Base-by-base conservation (phyloP, 2,888 invertebrate species). In the Oasisia sp. region DNA sequence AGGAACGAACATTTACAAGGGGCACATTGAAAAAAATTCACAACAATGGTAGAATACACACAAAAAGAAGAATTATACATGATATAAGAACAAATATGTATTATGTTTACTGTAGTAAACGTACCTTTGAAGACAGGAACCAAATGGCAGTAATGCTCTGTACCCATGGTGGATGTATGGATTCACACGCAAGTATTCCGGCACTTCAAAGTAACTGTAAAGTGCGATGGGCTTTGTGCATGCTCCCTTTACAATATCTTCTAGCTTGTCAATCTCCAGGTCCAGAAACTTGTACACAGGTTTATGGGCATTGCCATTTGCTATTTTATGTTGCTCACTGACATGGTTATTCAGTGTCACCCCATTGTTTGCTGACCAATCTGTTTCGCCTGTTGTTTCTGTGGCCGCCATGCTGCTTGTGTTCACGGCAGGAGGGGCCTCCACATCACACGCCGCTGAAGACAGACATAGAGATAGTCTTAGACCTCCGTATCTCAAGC, bases 161-260 rank as follows among this genome's bases (percentile, higher is more conserved):
- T 99, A 99, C 19, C 99, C 99, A 94, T 97, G 97, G 93, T 97
- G 97, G 94, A 99, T 98, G 95, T 97, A 99, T 5, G 98, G 98
- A 96, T 99, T 99, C 95, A 98, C 98, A 96, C 98, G 98, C 92
- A 99, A 97, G 96, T 98, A 98, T 92, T 97, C 97, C 7, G 99
- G 98, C 91, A 98, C 98, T 95, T 98, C 97, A 92, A 97, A 93
- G 93, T 95, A 96, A 89, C 94, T 95, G 92, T 94, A 95, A 89
- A 96, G 93, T 27, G 94, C 94, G 91, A 96, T 95, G 74, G 95
- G 90, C 27, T 91, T 74, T 27, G 9, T 94, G 95, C 38, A 94
- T 94, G 32, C 94, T 94, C 32, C 94, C 94, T 14, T 94, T 93
- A 44, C 92, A 92, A 74, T 94, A 27, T 74, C 74, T 27, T 94